Base-by-base conservation (phyloP, 2,797 vertebrate species). In the Alcedo quadribrachys region DNA sequence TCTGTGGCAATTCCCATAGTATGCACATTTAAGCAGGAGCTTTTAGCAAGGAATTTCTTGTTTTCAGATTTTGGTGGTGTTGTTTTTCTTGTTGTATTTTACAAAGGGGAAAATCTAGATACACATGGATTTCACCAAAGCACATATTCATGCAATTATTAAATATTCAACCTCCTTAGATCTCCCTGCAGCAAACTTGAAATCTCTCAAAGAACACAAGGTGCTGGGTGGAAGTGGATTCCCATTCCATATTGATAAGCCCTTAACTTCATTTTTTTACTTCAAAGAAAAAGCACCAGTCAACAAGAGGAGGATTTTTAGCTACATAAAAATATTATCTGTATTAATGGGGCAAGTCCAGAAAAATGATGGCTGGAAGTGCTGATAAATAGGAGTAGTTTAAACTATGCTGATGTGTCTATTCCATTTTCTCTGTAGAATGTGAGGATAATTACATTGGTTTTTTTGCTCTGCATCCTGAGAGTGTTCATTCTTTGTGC, bases 391-490 rank as follows among this genome's bases (percentile, higher is more conserved):
- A 89, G 54, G 81, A 88, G 55, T 33, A 87, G 69, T 87, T 93
- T 94, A 90, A 94, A 89, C 83, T 87, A 91, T 92, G 73, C 89
- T 94, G 84, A 92, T 91, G 22, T 79, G 61, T 78, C 91, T 81
- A 68, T 92, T 92, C 46, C 46, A 48, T 95, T 93, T 91, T 92
- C 87, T 87, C 62, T 79, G 85, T 45, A 87, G 89, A 83, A 50
- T 86, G 68, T 55, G 61, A 87, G 63, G 40, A 73, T 89, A 84
- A 94, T 93, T 91, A 85, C n/a, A 83, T 79, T 79, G 27, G 9
- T 69, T 87, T 89, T 93, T 93, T 78, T 20, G 1, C 40, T 83
- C 35, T 69, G 28, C 37, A 83, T 91, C 66, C 8, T 48, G 91
- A 81, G 40, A 51, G 6, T 51, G 73, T 85, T 83, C 12, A 73